Percentiles rank a stretch among this genome's conserved stretches.
Conservation (phyloP, 2,113 vertebrate species). For the Mungos mungo region DNA sequence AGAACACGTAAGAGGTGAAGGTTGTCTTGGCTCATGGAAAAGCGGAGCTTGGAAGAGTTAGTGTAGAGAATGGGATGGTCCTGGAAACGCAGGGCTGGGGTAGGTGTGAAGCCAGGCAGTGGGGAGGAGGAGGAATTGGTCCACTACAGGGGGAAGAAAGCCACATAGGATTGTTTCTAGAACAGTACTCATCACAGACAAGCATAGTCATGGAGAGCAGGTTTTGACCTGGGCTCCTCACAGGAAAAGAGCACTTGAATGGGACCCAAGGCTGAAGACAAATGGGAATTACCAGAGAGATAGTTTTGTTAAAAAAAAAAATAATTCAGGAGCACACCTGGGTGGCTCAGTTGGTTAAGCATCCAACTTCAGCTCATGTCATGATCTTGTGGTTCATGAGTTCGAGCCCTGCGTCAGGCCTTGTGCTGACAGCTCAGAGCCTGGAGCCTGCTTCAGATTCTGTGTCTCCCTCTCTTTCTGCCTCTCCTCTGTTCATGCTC, state of each 20-base stretch:
- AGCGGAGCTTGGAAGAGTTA: neutral
- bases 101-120: neutral
- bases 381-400: too few species aligned
- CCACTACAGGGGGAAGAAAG: neutral
- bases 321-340: too few species aligned
- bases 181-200: neutral
- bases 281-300: neutral
- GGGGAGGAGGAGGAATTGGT: neutral
- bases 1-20: neutral
- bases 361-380: too few species aligned
- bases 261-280: neutral
- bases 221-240: neutral
- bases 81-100: neutral
- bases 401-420: too few species aligned
- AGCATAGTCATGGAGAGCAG: neutral
- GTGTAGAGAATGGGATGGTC: neutral
- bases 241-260: neutral
- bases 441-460: too few species aligned
- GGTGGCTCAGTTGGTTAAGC: too few species aligned
- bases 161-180: neutral
- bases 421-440: too few species aligned
- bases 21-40: neutral
- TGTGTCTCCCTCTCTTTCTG: too few species aligned
- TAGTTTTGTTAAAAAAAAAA: neutral
- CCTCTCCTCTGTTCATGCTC: too few species aligned